Percentiles rank a stretch among this genome's conserved stretches.
phyloP scores from a whole-genome alignment of 2,797 vertebrate species.

The Brachyrhaphis roseni region DNA sequence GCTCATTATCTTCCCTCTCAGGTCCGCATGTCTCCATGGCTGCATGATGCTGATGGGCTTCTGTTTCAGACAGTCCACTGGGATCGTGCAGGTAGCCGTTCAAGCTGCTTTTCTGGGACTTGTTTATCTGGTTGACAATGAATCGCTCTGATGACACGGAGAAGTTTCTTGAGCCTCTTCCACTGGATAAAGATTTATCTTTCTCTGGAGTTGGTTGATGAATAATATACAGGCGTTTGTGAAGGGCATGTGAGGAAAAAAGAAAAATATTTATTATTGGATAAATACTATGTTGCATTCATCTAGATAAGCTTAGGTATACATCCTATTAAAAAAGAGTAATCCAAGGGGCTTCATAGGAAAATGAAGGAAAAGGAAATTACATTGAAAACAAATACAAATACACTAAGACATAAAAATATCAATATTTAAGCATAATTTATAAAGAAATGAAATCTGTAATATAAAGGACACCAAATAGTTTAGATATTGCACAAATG shows the following conservation, averaged over 20 bases:
- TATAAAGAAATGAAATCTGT: neutral
- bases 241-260: neutral
- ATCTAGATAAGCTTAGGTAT: neutral
- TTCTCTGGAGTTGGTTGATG: constrained; percentile 44
- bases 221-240: constrained; percentile 1
- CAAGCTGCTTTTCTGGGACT: constrained; percentile 76
- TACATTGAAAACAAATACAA: neutral
- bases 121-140: constrained; percentile 81
- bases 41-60: constrained; percentile 56
- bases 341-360: neutral
- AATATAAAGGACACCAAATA: neutral
- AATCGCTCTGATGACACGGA: constrained; percentile 87
- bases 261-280: constrained; percentile 7
- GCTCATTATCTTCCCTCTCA: constrained; percentile 51
- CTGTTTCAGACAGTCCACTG: constrained; percentile 63
- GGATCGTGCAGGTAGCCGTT: constrained; percentile 65
- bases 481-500: neutral
- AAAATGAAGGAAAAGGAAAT: neutral
- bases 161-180: constrained; percentile 84
- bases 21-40: constrained; percentile 66
- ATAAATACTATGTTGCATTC: neutral
- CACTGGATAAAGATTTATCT: constrained; percentile 72
- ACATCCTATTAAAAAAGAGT: neutral
- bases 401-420: neutral
- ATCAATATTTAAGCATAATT: neutral